Conservation (phyloP, 2,797 vertebrate genomes). For the Platalea minor region DNA sequence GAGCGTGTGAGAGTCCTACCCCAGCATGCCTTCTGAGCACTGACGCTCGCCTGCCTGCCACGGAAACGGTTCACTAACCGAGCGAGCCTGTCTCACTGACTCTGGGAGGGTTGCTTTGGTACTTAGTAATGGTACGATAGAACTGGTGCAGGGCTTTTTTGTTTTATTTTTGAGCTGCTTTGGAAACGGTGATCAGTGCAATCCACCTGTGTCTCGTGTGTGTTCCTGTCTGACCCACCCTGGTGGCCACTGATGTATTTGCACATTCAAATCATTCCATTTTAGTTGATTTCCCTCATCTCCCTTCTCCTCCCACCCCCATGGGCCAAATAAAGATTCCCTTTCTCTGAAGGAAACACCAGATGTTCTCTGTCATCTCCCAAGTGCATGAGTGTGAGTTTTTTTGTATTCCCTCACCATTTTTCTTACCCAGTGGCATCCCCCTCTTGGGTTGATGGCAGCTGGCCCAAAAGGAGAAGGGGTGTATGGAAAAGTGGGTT, state of each 20-base stretch:
- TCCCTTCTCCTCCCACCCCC: not conserved
- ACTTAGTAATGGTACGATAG: conserved; percentile 53
- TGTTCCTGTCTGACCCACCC: conserved; percentile 30
- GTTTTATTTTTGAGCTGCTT: conserved; percentile 64
- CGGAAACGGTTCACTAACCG: conserved; percentile 73
- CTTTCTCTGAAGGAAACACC: conserved; percentile 45
- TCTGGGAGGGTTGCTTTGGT: conserved; percentile 46
- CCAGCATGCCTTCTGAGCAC: conserved; percentile 83
- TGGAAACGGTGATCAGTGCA: conserved; percentile 67
- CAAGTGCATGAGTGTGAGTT: conserved; percentile 70
- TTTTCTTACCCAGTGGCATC: conserved; percentile 36
- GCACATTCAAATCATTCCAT: conserved; percentile 69
- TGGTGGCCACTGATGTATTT: conserved; percentile 59
- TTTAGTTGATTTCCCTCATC: conserved; percentile 55
- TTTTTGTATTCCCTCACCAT: not conserved
- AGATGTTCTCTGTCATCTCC: conserved; percentile 62
- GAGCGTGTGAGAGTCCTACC: conserved; percentile 82
- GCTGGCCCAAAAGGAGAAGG: conserved; percentile 17
- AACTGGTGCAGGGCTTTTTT: conserved; percentile 37
- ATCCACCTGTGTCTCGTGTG: conserved; percentile 57
- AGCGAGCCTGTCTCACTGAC: conserved; percentile 66
- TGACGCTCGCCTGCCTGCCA: conserved; percentile 74
- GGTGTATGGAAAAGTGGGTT: not conserved
- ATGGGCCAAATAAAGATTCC: conserved; percentile 79
- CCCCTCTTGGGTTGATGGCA: conserved; percentile 25